phyloP scores from a whole-genome alignment of 1,140 invertebrate genomes.

The Drosophila biarmipes region DNA sequence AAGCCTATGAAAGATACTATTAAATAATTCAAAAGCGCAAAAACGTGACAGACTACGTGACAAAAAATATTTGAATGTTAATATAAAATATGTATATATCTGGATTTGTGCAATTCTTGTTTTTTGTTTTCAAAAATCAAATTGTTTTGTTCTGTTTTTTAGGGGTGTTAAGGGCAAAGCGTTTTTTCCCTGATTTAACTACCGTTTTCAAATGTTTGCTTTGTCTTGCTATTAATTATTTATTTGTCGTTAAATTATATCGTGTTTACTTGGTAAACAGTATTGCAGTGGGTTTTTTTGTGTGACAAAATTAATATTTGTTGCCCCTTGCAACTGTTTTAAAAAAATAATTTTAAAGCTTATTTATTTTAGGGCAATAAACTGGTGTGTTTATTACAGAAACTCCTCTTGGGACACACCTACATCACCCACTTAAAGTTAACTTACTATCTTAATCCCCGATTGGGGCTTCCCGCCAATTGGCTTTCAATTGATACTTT shows the following conservation, averaged over 20 bases:
- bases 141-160: not conserved
- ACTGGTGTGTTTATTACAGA: no score
- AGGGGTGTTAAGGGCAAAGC: not conserved
- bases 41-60: slow-evolving; percentile 14
- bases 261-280: not conserved
- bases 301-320: not conserved
- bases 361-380: no score
- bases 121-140: not conserved
- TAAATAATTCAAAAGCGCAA: slow-evolving; percentile 17
- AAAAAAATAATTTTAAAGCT: not conserved
- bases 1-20: not conserved
- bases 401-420: no score
- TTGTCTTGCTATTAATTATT: slow-evolving; percentile 2
- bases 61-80: not conserved
- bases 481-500: slow-evolving; percentile 9
- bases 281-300: not conserved
- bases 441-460: not conserved
- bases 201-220: not conserved
- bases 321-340: not conserved
- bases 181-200: not conserved
- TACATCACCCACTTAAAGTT: not conserved
- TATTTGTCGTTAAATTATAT: not conserved
- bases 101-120: not conserved
- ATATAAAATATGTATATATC: slow-evolving; percentile 7
- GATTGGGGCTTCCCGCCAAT: not conserved